Base-by-base conservation (phyloP, 2,797 vertebrate species). In the Cuculus canorus region DNA sequence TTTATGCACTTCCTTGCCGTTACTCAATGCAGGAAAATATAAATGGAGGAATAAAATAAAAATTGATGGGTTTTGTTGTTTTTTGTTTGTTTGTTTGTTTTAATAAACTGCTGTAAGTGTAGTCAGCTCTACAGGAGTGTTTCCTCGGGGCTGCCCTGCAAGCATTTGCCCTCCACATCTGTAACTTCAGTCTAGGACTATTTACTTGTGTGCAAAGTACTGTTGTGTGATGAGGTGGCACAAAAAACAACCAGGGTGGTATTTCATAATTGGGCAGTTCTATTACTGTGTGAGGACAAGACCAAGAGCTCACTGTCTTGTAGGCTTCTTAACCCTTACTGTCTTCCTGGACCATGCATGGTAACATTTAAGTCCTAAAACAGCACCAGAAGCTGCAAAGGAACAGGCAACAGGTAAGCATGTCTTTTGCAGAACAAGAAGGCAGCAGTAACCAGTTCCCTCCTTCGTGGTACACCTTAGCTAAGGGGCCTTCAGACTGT, bases 401-500 rank as follows among this genome's bases (percentile, higher is more conserved):
- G 48, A 52, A 12, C 35, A 27, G 81, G 23, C 21, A 27, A 6
- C n/a, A 59, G 13, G 63, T 45, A 28, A n/a, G 65, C 35, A 25
- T 33, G 7, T 60, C n/a, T 83, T 71, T 3, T 30, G 54, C 57
- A 47, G 41, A 68, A 45, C 0, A 0, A 75, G 59, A 66, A 33
- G 43, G 1, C 0, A 1, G 41, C 27, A 48, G 24, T 43, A 63
- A 14, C 35, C 5, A 2, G 33, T 57, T 66, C 25, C 23, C 27
- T 86, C 27, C 53, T 66, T 57, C 23, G 5, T 16, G 22, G 39
- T 24, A 12, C 6, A 3, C 3, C 21, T 86, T 50, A 54, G 61
- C 39, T 2, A 1, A 59, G 25, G 21, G 45, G 43, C 48, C 9
- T 76, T 50, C 57, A 50, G 37, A 9, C 8, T 83, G 23, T 39